Evolutionary conservation across 2,113 vertebrate genomes (phyloP).

Genomic region (Engystomops pustulosus): DNA sequence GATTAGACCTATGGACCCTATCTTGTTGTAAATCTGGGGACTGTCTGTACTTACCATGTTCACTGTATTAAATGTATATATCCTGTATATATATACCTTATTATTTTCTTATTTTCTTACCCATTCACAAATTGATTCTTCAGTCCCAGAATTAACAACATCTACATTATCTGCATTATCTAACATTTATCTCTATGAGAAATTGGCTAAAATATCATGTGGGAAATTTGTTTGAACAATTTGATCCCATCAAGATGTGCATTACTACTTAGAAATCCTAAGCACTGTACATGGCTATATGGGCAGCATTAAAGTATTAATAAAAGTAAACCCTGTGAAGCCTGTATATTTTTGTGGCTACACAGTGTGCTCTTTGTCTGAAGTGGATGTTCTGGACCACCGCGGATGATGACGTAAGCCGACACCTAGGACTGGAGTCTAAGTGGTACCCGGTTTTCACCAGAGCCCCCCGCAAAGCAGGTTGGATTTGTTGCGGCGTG

Average conservation of each 20-base stretch:
- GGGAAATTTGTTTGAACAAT: background rate
- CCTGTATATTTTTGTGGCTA: background rate
- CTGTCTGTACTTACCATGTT: too few relatives aligned
- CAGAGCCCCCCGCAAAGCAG: too few relatives aligned
- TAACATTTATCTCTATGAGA: background rate
- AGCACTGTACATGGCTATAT: background rate
- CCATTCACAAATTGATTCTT: background rate
- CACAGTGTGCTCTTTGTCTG: background rate
- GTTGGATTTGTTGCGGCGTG: too few relatives aligned
- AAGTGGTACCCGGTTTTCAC: too few relatives aligned
- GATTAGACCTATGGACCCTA: too few relatives aligned
- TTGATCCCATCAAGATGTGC: background rate
- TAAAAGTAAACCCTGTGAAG: background rate
- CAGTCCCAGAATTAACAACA: background rate
- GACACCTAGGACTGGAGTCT: too few relatives aligned
- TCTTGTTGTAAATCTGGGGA: too few relatives aligned
- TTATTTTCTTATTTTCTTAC: background rate
- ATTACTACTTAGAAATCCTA: background rate
- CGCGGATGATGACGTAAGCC: too few relatives aligned
- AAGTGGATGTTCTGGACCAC: too few relatives aligned
- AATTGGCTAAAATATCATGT: background rate
- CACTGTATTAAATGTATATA: slow-evolving; percentile 1
- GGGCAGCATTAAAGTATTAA: background rate
- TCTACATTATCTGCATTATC: too few relatives aligned
- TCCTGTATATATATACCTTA: background rate